Evolutionary conservation across 2,888 invertebrate genomes (phyloP).

Genomic region (Catocala fraxini): DNA sequence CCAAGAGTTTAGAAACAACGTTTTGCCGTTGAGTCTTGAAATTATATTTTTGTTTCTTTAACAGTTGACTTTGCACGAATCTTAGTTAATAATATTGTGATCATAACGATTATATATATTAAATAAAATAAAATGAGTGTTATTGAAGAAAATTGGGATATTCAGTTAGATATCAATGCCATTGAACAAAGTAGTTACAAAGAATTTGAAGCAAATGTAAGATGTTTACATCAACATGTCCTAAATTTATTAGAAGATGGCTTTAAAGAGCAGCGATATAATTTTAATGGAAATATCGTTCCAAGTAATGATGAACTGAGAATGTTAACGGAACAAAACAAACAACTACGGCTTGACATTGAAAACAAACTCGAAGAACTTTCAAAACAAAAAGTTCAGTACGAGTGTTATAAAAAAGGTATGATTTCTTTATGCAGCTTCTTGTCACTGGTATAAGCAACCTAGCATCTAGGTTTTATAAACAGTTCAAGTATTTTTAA

Average conservation of each 20-base stretch:
- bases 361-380: slow-evolving; percentile 67
- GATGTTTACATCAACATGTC: slow-evolving; percentile 52
- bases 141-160: slow-evolving; percentile 66
- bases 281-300: slow-evolving; percentile 45
- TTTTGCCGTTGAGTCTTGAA: too few species aligned
- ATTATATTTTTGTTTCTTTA: too few species aligned
- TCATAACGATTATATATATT: too few species aligned
- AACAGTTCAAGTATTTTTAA: too few species aligned
- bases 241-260: slow-evolving; percentile 59
- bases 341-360: slow-evolving; percentile 65
- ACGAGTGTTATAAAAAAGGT: slow-evolving; percentile 76
- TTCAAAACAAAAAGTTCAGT: slow-evolving; percentile 63
- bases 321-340: slow-evolving; percentile 67
- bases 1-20: too few species aligned
- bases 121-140: slow-evolving; percentile 58
- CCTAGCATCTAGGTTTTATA: too few species aligned
- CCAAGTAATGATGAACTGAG: slow-evolving; percentile 68
- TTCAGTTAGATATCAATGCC: slow-evolving; percentile 47
- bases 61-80: too few species aligned
- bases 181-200: slow-evolving; percentile 52
- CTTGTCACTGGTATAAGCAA: too few species aligned
- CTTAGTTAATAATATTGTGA: too few species aligned
- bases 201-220: slow-evolving; percentile 58
- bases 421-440: too few species aligned
- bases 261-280: slow-evolving; percentile 57